Evolutionary conservation across 2,888 invertebrate species (phyloP).

Genomic region (Orthosia gothica): DNA sequence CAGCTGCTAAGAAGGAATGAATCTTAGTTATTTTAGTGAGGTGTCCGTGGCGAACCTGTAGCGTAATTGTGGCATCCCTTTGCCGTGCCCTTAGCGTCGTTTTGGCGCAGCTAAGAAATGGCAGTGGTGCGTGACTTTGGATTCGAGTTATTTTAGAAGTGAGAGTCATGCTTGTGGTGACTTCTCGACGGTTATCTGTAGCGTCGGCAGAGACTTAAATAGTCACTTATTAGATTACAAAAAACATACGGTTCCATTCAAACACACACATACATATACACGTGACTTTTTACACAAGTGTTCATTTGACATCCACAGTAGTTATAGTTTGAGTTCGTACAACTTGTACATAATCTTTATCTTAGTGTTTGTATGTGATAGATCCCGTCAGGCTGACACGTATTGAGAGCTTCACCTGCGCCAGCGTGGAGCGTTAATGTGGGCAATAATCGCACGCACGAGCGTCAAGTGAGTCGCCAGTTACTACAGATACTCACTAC

Average conservation of each 20-base stretch:
- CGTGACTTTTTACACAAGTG: too few species aligned
- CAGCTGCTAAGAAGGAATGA: background rate
- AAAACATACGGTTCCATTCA: too few species aligned
- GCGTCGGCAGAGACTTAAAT: too few species aligned
- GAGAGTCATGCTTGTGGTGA: background rate
- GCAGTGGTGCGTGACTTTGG: too few species aligned
- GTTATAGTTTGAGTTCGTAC: background rate
- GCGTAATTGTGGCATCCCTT: background rate
- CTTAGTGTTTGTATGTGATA: background rate
- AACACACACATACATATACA: too few species aligned
- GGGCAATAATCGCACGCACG: background rate
- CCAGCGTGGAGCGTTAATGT: background rate
- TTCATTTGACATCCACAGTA: too few species aligned
- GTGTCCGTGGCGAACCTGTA: background rate
- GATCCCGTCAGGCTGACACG: background rate
- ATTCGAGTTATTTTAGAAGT: background rate
- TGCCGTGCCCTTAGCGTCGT: too few species aligned
- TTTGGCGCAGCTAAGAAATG: background rate
- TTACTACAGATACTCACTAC: constrained; percentile 4
- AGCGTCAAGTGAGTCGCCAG: background rate
- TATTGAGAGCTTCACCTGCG: background rate
- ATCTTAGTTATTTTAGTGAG: background rate
- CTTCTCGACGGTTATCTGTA: background rate
- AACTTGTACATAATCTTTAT: too few species aligned
- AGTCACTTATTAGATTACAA: too few species aligned